Base-by-base conservation (phyloP, 1,140 invertebrate species). In the Latrodectus geometricus region DNA sequence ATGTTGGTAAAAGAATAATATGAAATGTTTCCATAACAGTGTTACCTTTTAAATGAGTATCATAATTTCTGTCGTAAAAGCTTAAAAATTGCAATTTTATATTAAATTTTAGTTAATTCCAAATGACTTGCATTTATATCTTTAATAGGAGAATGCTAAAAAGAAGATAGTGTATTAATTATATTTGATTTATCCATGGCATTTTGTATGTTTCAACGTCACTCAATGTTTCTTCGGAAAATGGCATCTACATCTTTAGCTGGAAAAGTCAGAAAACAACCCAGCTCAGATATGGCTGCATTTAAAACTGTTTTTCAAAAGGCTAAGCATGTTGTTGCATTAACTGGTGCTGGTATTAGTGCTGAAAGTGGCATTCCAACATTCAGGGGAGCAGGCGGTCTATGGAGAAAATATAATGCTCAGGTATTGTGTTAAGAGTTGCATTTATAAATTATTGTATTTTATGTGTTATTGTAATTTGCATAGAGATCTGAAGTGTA, bases 331-430 rank as follows among this genome's bases (percentile, higher is more conserved):
- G 91, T 95, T 72, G 92, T 95, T 23, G 94, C 95, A 66, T 89
- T 96, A 54, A 95, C 95, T 76, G 95, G 95, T 8, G 95, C 95
- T 75, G 95, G 95, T 78, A 92, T 96, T 66, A 95, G 95, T 76
- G 95, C 95, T 7, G 95, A 96, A 91, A 95, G 95, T 89, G 96
- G 96, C 21, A 94, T 96, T 61, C 95, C 95, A 69, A 96, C 95
- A 50, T 96, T 96, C 90, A 91, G 95, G 84, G 95, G 95, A 72
- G 92, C 93, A 69, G 95, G 95, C 20, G 95, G 95, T 35, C 93
- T 94, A 72, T 96, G 96, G 96, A 93, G 95, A 88, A 95, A 92
- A 88, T 95, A 94, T 91, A 91, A 93, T 88, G 93, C 94, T 8
- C 90, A 91, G 89, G 91, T 92, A 35, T 35, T 35, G 35, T 35